Evolutionary conservation across 1,140 invertebrate species (phyloP).

Genomic region (Atta cephalotes): DNA sequence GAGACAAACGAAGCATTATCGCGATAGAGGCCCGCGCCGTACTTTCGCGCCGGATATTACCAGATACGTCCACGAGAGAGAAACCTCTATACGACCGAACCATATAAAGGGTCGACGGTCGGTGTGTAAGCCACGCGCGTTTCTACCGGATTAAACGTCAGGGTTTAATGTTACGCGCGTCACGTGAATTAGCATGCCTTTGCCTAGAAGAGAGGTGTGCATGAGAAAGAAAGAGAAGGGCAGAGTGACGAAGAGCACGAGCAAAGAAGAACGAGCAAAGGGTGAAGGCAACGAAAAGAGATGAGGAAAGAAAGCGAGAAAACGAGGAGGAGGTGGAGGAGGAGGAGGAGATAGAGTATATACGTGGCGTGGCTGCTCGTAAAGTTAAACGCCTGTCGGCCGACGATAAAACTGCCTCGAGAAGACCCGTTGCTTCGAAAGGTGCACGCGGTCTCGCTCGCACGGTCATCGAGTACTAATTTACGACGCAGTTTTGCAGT

Average conservation of each 20-base stretch:
- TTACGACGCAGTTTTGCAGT: conserved; percentile 81
- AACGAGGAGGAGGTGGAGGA: neutral
- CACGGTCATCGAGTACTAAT: conserved; percentile 83
- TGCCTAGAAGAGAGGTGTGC: conserved; percentile 63
- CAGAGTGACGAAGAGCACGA: conserved; percentile 26
- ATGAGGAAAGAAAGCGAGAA: conserved; percentile 36
- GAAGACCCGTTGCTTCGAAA: conserved; percentile 71
- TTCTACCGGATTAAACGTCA: conserved; percentile 79
- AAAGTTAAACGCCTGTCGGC: conserved; percentile 85
- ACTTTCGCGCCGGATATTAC: conserved; percentile 61
- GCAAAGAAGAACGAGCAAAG: conserved; percentile 12
- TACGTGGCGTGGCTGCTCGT: conserved; percentile 82
- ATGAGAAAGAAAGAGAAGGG: conserved; percentile 23
- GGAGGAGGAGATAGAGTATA: conserved; percentile 63
- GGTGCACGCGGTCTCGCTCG: conserved; percentile 72
- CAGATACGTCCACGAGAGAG: conserved; percentile 50
- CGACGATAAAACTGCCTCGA: conserved; percentile 83
- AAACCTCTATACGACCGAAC: conserved; percentile 52
- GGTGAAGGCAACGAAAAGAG: conserved; percentile 29
- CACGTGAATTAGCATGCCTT: conserved; percentile 82
- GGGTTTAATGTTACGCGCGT: conserved; percentile 81
- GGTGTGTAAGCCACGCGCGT: conserved; percentile 71
- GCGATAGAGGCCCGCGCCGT: conserved; percentile 44
- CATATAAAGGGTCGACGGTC: conserved; percentile 67
- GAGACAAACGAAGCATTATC: conserved; percentile 61